phyloP scores from a whole-genome alignment of 1,140 invertebrate species.

The Drusus annulatus region DNA sequence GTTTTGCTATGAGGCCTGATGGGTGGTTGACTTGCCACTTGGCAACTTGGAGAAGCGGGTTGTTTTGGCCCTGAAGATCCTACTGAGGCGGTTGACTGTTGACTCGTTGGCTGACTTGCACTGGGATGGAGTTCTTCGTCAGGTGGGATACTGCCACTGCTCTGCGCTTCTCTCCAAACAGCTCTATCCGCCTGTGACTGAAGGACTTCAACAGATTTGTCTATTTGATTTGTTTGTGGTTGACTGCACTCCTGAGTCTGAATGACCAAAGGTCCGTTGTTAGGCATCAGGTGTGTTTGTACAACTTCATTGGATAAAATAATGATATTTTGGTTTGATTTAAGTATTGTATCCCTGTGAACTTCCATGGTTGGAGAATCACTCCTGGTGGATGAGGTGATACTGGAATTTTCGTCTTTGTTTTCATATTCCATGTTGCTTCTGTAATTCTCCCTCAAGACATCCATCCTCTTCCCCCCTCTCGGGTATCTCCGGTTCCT shows the following conservation, averaged over 20 bases:
- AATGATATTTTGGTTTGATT: constrained; percentile 43
- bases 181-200: background rate
- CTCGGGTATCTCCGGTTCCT: constrained; percentile 37
- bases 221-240: background rate
- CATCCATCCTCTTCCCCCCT: constrained; percentile 57
- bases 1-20: background rate
- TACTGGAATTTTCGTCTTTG: background rate
- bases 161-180: background rate
- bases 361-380: constrained; percentile 8
- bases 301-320: constrained; percentile 56
- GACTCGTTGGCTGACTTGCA: background rate
- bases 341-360: background rate
- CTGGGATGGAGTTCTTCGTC: too few species aligned
- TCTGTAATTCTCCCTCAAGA: constrained; percentile 52
- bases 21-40: background rate
- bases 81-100: background rate
- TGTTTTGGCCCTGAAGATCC: background rate
- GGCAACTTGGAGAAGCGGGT: background rate
- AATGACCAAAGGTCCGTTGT: constrained; percentile 27
- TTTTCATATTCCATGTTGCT: background rate
- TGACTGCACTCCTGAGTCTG: background rate
- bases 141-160: background rate
- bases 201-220: constrained; percentile 1
- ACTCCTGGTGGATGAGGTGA: background rate
- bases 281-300: constrained; percentile 38